Evolutionary conservation across 2,797 vertebrate species (phyloP).

Genomic region (Falco biarmicus): DNA sequence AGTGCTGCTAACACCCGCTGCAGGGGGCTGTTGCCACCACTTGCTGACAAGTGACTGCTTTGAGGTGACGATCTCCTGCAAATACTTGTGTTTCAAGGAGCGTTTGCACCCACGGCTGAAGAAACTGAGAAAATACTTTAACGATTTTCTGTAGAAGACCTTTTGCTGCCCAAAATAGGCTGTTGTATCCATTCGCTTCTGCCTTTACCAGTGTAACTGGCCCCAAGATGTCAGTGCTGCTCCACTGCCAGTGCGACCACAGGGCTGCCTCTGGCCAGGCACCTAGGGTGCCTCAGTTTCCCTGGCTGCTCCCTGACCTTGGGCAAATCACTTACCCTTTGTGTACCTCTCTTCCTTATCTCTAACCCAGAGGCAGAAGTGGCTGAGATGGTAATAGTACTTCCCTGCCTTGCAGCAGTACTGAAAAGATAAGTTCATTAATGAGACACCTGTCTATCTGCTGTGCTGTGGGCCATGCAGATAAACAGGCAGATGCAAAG

Average conservation of each 20-base stretch:
- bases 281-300: neutral
- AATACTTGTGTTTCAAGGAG: neutral
- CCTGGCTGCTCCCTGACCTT: neutral
- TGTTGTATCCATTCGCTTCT: neutral
- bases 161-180: neutral
- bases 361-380: neutral
- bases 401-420: neutral
- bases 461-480: neutral
- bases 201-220: neutral
- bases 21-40: neutral
- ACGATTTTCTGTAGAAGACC: neutral
- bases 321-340: neutral
- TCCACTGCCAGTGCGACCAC: accelerated
- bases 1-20: neutral
- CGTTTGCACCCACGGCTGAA: neutral
- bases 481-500: conserved; percentile 2
- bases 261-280: neutral
- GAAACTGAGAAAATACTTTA: neutral
- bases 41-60: neutral
- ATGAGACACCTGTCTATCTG: neutral
- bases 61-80: neutral
- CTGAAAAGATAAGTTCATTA: conserved; percentile 16
- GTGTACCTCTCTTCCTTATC: neutral
- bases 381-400: neutral
- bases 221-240: accelerated